phyloP scores from a whole-genome alignment of 2,888 invertebrate species.

The Acheta domesticus region DNA sequence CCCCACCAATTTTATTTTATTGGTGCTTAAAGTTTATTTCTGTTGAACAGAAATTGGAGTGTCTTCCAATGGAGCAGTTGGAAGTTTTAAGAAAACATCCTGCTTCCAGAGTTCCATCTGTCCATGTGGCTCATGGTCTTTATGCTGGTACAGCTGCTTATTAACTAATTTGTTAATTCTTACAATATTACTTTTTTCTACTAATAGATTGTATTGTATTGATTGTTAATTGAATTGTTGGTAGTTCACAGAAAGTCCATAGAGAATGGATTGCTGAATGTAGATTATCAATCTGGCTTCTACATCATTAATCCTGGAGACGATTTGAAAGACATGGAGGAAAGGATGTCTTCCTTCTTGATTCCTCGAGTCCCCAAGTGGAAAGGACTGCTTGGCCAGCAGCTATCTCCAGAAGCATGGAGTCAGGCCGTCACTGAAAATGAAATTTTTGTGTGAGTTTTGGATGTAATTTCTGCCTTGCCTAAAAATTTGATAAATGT shows the following conservation, averaged over 20 bases:
- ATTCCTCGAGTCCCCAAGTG: neutral
- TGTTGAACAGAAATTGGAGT: neutral
- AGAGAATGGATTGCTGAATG: neutral
- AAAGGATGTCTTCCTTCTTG: neutral
- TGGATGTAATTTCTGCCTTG: neutral
- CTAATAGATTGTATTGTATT: neutral
- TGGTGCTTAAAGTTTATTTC: neutral
- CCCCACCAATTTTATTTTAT: no score
- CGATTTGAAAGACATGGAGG: neutral
- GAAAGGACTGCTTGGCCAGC: neutral
- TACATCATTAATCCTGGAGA: neutral
- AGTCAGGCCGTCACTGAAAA: neutral
- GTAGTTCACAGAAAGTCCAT: neutral
- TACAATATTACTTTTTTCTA: neutral
- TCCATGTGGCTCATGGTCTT: neutral
- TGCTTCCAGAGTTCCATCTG: neutral
- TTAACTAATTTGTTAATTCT: neutral
- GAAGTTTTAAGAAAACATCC: neutral
- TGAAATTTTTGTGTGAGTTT: neutral
- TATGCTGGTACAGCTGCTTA: neutral
- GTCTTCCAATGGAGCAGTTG: neutral
- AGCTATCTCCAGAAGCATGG: neutral
- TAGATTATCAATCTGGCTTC: neutral
- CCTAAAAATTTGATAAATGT: no score
- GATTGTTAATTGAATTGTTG: no score